These are phyloP conservation scores for Pelodiscus sinensis DNA, from an alignment of 2,113 vertebrate genomes.

Conservation along the genomic window DNA sequence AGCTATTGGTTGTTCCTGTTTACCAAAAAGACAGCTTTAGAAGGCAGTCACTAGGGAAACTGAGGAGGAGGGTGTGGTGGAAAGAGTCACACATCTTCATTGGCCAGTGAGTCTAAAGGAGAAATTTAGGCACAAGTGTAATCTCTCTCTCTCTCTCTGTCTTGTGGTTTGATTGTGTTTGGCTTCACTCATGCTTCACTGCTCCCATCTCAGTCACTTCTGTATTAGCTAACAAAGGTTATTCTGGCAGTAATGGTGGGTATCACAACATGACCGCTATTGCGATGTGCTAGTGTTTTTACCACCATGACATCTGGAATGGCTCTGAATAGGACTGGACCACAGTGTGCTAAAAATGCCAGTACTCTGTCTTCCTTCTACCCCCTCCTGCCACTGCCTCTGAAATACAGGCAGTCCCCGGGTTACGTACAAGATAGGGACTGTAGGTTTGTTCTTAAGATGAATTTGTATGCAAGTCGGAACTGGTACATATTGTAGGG, in stretches of 20 bases:
- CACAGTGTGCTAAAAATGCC: neutral
- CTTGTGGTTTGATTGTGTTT: neutral
- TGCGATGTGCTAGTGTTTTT: neutral
- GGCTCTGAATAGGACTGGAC: neutral
- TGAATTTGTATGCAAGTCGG: no score
- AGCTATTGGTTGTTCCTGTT: accelerated
- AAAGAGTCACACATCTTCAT: conserved; percentile 12
- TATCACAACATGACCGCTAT: neutral
- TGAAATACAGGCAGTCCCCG: no score
- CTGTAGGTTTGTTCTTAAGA: no score
- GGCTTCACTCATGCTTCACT: neutral
- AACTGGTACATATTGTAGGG: no score
- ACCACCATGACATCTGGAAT: neutral
- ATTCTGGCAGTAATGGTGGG: neutral
- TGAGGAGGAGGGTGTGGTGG: conserved; percentile 23
- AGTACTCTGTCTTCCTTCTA: neutral
- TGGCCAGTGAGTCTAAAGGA: neutral
- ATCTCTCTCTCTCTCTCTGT: neutral
- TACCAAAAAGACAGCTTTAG: neutral
- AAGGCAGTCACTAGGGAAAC: neutral
- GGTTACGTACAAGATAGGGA: no score
- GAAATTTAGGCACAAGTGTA: neutral
- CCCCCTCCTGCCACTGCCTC: neutral
- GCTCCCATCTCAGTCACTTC: neutral
- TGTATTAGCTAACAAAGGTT: neutral